phyloP scores from a whole-genome alignment of 2,888 invertebrate genomes.

The Agriotes lineatus region DNA sequence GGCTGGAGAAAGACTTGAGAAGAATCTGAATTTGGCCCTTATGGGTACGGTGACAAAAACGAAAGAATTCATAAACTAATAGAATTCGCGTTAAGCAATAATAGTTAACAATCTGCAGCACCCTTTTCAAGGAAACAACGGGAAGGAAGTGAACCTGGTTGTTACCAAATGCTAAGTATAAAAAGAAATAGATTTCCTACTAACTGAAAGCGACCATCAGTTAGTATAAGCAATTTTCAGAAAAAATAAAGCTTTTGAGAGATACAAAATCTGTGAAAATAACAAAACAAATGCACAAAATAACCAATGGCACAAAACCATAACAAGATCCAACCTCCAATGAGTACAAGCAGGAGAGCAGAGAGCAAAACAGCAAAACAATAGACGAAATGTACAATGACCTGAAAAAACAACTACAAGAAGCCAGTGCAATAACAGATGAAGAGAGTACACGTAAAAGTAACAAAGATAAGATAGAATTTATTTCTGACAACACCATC shows the following conservation, averaged over 20 bases:
- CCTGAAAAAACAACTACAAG: no score
- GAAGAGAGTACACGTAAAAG: no score
- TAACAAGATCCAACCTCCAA: no score
- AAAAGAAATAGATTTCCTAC: not conserved
- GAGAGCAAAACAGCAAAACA: no score
- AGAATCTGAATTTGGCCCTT: not conserved
- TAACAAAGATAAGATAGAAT: no score
- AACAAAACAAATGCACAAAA: no score
- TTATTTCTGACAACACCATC: no score
- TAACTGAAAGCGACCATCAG: not conserved
- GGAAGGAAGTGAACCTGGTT: not conserved
- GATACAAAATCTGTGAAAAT: no score
- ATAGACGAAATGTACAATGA: no score
- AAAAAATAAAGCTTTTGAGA: not conserved
- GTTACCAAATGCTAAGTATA: conserved; percentile 6
- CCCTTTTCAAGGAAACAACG: not conserved
- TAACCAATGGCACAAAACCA: no score
- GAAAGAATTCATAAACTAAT: not conserved
- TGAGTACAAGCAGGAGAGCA: no score
- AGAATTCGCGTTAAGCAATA: not conserved
- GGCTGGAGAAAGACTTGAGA: not conserved
- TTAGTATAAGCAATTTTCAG: not conserved
- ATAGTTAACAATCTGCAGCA: conserved; percentile 2
- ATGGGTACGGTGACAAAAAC: not conserved
- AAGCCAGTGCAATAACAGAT: no score